Conservation (phyloP, 2,888 invertebrate genomes). For the Troilus luridus region DNA sequence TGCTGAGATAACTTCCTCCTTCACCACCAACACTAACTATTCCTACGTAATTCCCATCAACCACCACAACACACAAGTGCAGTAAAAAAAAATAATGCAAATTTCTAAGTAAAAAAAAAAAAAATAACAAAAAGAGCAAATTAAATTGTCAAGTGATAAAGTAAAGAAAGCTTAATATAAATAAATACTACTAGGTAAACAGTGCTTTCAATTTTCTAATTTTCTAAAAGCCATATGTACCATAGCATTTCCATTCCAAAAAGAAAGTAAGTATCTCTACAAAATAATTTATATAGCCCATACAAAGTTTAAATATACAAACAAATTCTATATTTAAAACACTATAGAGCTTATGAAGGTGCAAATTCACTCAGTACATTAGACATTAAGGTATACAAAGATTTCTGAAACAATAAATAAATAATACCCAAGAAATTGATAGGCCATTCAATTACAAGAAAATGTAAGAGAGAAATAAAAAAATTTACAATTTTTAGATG, state of each 20-base stretch:
- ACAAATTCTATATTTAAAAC: background rate
- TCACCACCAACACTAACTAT: constrained; percentile 64
- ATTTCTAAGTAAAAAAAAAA: background rate
- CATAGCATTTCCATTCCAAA: constrained; percentile 32
- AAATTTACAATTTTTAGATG: too few species aligned
- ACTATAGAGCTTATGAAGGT: background rate
- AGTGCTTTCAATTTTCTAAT: background rate
- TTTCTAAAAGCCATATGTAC: background rate
- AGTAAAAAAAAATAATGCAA: constrained; percentile 33
- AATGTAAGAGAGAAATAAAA: too few species aligned
- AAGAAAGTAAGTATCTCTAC: background rate
- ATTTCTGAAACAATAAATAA: too few species aligned
- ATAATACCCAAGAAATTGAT: too few species aligned
- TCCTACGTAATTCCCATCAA: constrained; percentile 61
- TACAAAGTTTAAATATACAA: background rate
- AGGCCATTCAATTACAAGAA: too few species aligned
- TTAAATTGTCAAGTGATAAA: background rate
- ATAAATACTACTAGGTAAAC: background rate
- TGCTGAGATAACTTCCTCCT: constrained; percentile 54
- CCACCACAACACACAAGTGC: constrained; percentile 49
- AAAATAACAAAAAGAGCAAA: background rate
- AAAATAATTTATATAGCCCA: background rate
- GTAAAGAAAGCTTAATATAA: background rate
- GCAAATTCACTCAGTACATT: too few species aligned
- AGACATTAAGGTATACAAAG: too few species aligned